Base-by-base conservation (phyloP, 2,888 invertebrate species). In the Cactoblastis cactorum region DNA sequence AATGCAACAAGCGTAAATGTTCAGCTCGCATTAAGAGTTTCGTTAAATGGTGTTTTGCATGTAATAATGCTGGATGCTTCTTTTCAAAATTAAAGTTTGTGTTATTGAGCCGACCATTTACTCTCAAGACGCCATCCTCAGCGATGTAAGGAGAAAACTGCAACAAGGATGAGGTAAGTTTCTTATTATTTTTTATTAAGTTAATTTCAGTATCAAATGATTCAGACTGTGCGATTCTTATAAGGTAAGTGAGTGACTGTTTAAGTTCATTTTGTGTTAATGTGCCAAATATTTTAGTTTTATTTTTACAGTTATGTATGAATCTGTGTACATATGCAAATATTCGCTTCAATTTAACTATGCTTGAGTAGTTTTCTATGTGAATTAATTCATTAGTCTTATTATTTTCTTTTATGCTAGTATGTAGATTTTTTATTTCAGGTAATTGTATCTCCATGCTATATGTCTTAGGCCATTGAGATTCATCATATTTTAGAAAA, bases 21-120 rank as follows among this genome's bases (percentile, higher is more conserved):
- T 52, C 41, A 12, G 19, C 41, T 11, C 49, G 43, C n/a, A n/a
- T 37, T 24, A 54, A 53, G 1, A 57, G n/a, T 48, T 53, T 54
- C 9, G 52, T 53, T 24, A 54, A 51, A 4, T 18, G 15, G 15
- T 54, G 52, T 9, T 49, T 50, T 11, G 12, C 41, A 9, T 37
- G 9, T 37, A 51, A 18, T 32, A 52, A 35, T 28, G 41, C 18
- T 22, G 51, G 49, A 9, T 51, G 46, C 12, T 33, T 50, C 43
- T 55, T 55, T 9, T 18, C 32, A 46, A 50, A 52, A 17, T 15
- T 41, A 3, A 41, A 24, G n/a, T 41, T 17, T 12, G 41, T 17
- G 22, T 17, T 48, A 39, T 52, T 46, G 18, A 43, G 18, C 9
- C 50, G 35, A 41, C 41, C 41, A 50, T 50, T 24, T 22, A 41